phyloP scores from a whole-genome alignment of 2,888 invertebrate genomes.

The Lepetodrilus schrolli region DNA sequence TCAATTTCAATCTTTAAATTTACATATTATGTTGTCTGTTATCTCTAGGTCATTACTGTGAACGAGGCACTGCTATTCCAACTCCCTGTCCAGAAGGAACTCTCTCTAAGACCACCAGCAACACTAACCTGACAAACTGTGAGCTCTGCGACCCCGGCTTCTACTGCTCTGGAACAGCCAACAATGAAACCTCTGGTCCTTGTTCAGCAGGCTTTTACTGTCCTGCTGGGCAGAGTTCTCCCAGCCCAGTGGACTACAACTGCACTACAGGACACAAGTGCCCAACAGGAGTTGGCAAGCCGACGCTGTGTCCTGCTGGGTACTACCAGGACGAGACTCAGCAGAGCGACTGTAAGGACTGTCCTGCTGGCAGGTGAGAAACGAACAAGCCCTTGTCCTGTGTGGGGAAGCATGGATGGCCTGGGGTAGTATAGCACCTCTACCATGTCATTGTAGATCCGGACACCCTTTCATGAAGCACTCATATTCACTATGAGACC shows the following conservation, averaged over 20 bases:
- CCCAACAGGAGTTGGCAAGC: conserved; percentile 59
- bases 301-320: conserved; percentile 64
- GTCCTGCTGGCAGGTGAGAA: conserved; percentile 68
- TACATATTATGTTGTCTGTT: too few relatives aligned
- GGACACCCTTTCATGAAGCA: too few relatives aligned
- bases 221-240: conserved; percentile 92
- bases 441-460: too few relatives aligned
- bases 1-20: too few relatives aligned
- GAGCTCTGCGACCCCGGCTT: conserved; percentile 66
- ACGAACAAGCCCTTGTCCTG: too few relatives aligned
- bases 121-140: conserved; percentile 64
- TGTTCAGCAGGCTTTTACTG: conserved; percentile 80
- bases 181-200: conserved; percentile 60
- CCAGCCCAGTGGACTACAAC: conserved; percentile 77
- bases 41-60: conserved; percentile 65
- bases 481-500: too few relatives aligned
- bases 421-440: too few relatives aligned
- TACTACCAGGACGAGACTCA: conserved; percentile 67
- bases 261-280: conserved; percentile 73
- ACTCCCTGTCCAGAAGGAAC: conserved; percentile 70
- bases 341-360: conserved; percentile 62
- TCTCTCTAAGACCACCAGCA: conserved; percentile 61
- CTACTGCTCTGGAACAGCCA: conserved; percentile 67
- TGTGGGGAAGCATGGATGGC: too few relatives aligned
- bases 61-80: conserved; percentile 58